phyloP scores from a whole-genome alignment of 2,113 vertebrate species.

The Centrocercus urophasianus region DNA sequence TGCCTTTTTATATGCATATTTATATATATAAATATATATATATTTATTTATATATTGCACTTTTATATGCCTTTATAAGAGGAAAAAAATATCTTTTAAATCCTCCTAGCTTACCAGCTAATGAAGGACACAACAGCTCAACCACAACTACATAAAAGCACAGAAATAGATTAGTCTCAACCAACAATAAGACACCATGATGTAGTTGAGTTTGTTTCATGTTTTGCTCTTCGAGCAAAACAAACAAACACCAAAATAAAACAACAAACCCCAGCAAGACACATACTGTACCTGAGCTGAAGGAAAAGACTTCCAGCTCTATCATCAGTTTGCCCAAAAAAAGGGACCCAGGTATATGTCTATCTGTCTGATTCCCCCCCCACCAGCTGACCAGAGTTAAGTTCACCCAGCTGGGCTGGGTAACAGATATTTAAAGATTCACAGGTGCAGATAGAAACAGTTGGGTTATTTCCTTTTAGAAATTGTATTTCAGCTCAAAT shows the following conservation, averaged over 20 bases:
- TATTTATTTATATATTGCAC: too few relatives aligned
- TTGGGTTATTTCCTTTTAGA: not conserved
- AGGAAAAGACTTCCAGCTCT: not conserved
- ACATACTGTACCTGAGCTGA: not conserved
- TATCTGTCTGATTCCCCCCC: not conserved
- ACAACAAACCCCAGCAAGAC: too few relatives aligned
- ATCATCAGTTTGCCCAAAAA: not conserved
- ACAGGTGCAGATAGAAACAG: slow-evolving; percentile 21
- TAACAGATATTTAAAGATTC: not conserved
- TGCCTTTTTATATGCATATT: not conserved
- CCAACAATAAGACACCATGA: not conserved
- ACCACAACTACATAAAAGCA: not conserved
- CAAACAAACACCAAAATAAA: too few relatives aligned
- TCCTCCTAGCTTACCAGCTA: not conserved
- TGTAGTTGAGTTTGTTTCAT: not conserved
- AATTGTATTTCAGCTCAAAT: not conserved
- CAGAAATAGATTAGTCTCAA: accelerated
- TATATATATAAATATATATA: too few relatives aligned
- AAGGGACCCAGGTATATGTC: not conserved
- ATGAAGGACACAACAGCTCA: not conserved
- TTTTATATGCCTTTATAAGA: not conserved
- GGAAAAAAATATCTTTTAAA: not conserved
- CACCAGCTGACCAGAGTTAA: not conserved
- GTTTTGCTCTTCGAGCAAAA: not conserved
- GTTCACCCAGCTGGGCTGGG: not conserved